These are phyloP conservation scores for Mustela erminea DNA, from an alignment of 2,797 vertebrate species.

Conservation along the genomic window DNA sequence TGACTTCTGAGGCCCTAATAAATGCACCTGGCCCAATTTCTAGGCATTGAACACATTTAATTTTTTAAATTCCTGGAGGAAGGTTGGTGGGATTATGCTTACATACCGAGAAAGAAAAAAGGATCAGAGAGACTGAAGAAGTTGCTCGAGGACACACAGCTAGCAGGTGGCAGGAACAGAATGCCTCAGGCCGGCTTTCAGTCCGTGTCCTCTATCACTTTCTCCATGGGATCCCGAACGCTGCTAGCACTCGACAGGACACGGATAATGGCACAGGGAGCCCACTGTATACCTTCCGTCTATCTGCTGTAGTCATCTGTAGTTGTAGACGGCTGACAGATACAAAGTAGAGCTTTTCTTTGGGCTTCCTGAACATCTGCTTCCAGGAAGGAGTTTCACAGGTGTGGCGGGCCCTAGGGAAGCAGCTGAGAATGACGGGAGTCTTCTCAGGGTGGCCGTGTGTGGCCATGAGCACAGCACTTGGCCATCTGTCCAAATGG, in stretches of 20 bases:
- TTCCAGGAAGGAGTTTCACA: neutral
- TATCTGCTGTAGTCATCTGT: neutral
- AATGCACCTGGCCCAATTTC: neutral
- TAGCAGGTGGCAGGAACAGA: neutral
- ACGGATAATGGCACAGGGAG: neutral
- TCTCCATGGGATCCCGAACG: neutral
- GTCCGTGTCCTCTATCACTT: neutral
- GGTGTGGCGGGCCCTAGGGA: neutral
- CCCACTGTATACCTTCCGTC: neutral
- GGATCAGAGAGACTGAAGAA: neutral
- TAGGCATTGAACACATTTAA: neutral
- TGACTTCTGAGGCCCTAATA: neutral
- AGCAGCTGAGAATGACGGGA: neutral
- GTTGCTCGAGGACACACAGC: neutral
- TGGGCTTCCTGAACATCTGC: neutral
- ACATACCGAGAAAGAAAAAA: neutral
- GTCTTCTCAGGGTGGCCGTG: neutral
- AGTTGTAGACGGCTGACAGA: neutral
- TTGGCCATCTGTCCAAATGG: neutral
- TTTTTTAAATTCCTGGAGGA: conserved; percentile 37
- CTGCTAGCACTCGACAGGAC: neutral
- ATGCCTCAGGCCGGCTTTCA: too few species aligned
- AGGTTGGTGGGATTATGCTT: neutral
- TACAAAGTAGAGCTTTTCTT: neutral
- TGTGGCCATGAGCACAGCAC: neutral